These are phyloP conservation scores for Pararge aegeria DNA, from an alignment of 1,140 invertebrate genomes.

Conservation along the genomic window DNA sequence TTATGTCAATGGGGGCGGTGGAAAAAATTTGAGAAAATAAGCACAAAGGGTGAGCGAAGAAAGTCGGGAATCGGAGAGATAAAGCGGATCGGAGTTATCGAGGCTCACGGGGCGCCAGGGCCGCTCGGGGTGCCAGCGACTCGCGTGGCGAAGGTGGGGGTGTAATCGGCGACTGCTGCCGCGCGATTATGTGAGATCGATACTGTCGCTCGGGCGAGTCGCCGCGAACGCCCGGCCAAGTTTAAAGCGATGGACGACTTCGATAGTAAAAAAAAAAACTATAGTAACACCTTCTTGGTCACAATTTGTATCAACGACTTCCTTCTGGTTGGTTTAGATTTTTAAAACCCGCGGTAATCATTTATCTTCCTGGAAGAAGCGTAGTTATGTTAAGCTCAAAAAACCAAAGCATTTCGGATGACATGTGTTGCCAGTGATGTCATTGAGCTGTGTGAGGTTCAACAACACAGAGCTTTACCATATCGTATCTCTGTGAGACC, in stretches of 20 bases:
- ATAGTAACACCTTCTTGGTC: no score
- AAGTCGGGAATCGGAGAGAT: slow-evolving; percentile 64
- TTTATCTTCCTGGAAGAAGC: no score
- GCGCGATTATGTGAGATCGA: slow-evolving; percentile 70
- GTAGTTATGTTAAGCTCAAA: no score
- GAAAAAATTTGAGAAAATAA: slow-evolving; percentile 77
- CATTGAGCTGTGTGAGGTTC: no score
- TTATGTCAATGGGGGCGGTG: background rate
- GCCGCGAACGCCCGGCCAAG: slow-evolving; percentile 12
- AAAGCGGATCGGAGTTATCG: slow-evolving; percentile 78
- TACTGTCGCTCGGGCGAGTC: slow-evolving; percentile 64
- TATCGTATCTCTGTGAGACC: no score
- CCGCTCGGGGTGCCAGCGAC: slow-evolving; percentile 13
- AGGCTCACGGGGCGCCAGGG: slow-evolving; percentile 48
- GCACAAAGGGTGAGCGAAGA: slow-evolving; percentile 73
- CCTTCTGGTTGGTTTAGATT: no score
- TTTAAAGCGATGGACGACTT: background rate
- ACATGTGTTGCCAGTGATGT: no score
- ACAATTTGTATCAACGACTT: no score
- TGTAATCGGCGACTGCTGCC: slow-evolving; percentile 41
- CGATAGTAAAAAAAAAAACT: no score
- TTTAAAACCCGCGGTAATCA: no score
- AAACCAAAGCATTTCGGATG: no score
- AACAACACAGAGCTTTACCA: no score
- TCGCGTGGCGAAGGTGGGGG: slow-evolving; percentile 53